Evolutionary conservation across 2,113 vertebrate species (phyloP).

Genomic region (Taurulus bubalis): DNA sequence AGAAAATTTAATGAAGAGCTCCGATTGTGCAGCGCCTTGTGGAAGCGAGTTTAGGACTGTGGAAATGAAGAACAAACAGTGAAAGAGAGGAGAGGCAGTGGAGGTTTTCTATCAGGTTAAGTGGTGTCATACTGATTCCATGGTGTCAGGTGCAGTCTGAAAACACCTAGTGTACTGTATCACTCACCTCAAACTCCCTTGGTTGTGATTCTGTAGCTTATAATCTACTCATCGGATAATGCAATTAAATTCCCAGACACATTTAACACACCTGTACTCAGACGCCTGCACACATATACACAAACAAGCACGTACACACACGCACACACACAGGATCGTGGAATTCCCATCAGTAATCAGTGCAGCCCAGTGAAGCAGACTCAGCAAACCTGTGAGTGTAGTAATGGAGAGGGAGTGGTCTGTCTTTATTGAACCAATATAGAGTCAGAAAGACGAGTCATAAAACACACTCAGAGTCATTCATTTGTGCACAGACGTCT

Average conservation of each 20-base stretch:
- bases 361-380: constrained; percentile 70
- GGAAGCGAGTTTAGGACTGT: constrained; percentile 29
- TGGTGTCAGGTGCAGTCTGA: not conserved
- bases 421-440: constrained; percentile 77
- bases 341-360: constrained; percentile 79
- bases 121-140: constrained; percentile 33
- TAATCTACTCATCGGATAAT: constrained; percentile 48
- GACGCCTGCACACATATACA: not conserved
- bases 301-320: not conserved
- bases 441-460: constrained; percentile 63
- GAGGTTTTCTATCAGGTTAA: constrained; percentile 31
- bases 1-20: constrained; percentile 53
- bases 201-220: constrained; percentile 43
- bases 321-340: constrained; percentile 25
- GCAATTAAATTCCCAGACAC: constrained; percentile 63
- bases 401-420: constrained; percentile 74
- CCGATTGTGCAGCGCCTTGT: constrained; percentile 28
- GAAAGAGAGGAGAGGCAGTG: not conserved
- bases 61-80: constrained; percentile 36
- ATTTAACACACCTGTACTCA: constrained; percentile 50
- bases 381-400: constrained; percentile 73
- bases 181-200: constrained; percentile 40
- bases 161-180: constrained; percentile 17
- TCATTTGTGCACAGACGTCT: constrained; percentile 48
- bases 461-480: constrained; percentile 60